Conservation (phyloP, 2,888 invertebrate genomes). For the Yponomeuta plumbellus region DNA sequence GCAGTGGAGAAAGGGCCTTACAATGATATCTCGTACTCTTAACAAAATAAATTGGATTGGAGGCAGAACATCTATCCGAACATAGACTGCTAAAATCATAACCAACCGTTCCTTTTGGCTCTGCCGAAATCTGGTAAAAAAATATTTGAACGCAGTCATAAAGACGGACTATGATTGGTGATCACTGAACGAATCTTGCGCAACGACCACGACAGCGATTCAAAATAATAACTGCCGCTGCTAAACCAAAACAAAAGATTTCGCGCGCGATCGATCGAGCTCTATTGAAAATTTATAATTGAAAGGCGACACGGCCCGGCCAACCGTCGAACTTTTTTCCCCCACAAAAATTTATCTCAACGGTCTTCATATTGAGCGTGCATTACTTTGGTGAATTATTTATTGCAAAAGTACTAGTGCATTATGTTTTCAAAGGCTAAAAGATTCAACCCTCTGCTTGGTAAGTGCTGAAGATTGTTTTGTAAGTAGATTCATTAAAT, state of each 20-base stretch:
- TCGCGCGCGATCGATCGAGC: conserved; percentile 29
- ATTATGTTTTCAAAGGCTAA: conserved; percentile 66
- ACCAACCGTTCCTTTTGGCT: no score
- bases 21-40: no score
- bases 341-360: not conserved
- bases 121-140: not conserved
- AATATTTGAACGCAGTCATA: not conserved
- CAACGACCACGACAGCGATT: not conserved
- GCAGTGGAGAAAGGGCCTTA: no score
- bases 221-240: conserved; percentile 29
- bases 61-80: no score
- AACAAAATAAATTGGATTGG: no score
- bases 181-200: not conserved
- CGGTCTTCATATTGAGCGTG: no score
- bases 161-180: not conserved
- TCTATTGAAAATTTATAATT: conserved; percentile 9
- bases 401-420: not conserved
- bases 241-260: conserved; percentile 21
- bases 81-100: no score
- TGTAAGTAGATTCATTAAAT: not conserved
- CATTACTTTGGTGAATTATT: no score
- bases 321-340: not conserved
- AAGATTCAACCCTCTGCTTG: conserved; percentile 51
- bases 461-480: conserved; percentile 38
- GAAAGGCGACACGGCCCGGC: not conserved